Evolutionary conservation across 2,113 vertebrate genomes (phyloP).

Genomic region (Psophia crepitans): DNA sequence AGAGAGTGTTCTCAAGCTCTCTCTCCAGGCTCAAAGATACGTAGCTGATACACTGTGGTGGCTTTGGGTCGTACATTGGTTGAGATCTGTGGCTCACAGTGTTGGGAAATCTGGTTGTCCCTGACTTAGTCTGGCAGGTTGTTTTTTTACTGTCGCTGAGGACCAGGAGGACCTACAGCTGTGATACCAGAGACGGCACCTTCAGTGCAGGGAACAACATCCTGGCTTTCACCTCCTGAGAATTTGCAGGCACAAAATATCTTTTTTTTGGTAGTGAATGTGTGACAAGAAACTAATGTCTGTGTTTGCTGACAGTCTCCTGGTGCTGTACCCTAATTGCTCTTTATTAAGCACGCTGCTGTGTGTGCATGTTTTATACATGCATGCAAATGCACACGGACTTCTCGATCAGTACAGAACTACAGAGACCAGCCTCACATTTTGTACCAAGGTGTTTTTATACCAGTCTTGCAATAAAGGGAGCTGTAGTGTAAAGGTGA

Average conservation of each 20-base stretch:
- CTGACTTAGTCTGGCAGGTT: background rate
- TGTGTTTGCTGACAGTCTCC: background rate
- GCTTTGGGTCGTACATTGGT: background rate
- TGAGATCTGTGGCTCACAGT: background rate
- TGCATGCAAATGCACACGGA: background rate
- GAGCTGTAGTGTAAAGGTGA: background rate
- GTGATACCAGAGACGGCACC: background rate
- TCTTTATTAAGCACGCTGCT: background rate
- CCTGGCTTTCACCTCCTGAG: background rate
- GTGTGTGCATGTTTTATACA: background rate
- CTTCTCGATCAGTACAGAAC: background rate
- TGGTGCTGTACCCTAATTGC: background rate
- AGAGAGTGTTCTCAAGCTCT: background rate
- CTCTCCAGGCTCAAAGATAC: accelerated
- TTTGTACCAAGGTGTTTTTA: background rate
- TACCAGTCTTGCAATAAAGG: background rate
- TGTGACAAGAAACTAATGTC: background rate
- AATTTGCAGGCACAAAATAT: background rate
- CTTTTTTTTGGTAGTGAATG: background rate
- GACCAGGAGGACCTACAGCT: background rate
- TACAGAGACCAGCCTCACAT: background rate
- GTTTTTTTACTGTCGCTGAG: background rate
- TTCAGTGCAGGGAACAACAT: background rate
- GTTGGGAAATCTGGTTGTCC: background rate
- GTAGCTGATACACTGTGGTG: accelerated